Percentiles rank a stretch among this genome's conserved stretches.
Evolutionary conservation across 2,888 invertebrate genomes (phyloP).

Genomic region (Dryobotodes eremita): DNA sequence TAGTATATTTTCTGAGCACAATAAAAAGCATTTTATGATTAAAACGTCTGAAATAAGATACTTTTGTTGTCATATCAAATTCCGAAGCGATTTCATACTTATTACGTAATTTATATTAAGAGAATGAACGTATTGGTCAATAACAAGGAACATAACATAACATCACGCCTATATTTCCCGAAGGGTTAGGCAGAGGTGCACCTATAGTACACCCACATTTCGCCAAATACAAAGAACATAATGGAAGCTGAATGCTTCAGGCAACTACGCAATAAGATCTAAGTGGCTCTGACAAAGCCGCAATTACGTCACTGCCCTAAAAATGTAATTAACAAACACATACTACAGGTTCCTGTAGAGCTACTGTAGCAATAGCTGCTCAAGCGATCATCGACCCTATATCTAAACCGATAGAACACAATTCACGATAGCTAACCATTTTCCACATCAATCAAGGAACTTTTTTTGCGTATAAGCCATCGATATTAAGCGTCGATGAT

Average conservation of each 20-base stretch:
- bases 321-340: conserved; percentile 61
- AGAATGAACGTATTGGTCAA: conserved; percentile 30
- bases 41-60: conserved; percentile 45
- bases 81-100: conserved; percentile 31
- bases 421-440: conserved; percentile 39
- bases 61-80: conserved; percentile 47
- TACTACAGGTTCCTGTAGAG: conserved; percentile 19
- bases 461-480: conserved; percentile 67
- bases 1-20: conserved; percentile 26
- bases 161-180: too few relatives aligned
- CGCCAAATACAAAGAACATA: neutral
- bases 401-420: conserved; percentile 28
- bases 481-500: conserved; percentile 68
- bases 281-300: conserved; percentile 37
- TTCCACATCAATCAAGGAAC: conserved; percentile 66
- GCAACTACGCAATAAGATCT: conserved; percentile 34
- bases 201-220: too few relatives aligned
- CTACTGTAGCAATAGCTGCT: conserved; percentile 28
- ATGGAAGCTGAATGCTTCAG: conserved; percentile 34
- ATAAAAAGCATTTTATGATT: conserved; percentile 47
- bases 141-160: neutral
- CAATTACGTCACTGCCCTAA: conserved; percentile 58
- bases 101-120: conserved; percentile 44
- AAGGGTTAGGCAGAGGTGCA: too few relatives aligned
- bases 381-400: conserved; percentile 52